Conservation (phyloP, 2,113 vertebrate genomes). For the Halichoerus grypus region DNA sequence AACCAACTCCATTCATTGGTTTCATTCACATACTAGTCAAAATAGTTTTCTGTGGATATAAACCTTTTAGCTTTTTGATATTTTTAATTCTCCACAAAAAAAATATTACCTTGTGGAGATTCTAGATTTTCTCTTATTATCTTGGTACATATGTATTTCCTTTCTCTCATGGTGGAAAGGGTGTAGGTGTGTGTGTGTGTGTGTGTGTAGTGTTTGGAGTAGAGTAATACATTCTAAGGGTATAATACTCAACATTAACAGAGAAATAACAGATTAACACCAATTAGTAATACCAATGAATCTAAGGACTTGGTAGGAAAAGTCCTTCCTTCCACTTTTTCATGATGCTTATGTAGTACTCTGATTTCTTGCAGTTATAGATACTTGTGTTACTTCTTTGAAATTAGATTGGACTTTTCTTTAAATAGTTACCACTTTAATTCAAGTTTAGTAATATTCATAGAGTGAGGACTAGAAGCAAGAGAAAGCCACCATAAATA, state of each 20-base stretch:
- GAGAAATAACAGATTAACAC: background rate
- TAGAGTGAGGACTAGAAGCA: background rate
- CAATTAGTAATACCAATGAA: background rate
- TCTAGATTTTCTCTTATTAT: conserved; percentile 1
- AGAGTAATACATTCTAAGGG: background rate
- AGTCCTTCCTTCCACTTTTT: background rate
- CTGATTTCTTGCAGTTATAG: background rate
- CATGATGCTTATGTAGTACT: background rate
- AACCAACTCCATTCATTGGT: background rate
- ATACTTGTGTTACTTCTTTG: background rate
- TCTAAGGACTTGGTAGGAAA: background rate
- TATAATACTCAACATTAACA: background rate
- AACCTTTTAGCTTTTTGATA: background rate
- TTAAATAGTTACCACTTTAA: background rate
- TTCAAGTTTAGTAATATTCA: background rate
- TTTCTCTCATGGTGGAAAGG: background rate
- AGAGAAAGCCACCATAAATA: background rate
- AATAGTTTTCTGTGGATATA: conserved; percentile 8
- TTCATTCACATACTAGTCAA: background rate
- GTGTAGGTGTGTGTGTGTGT: background rate
- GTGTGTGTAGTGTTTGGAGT: background rate
- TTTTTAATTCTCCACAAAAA: conserved; percentile 30
- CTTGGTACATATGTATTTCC: background rate
- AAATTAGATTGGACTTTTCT: background rate
- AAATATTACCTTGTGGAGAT: background rate